Percentiles rank a stretch among this genome's conserved stretches.
These are phyloP conservation scores for Neuroterus valhalla DNA, from an alignment of 1,140 invertebrate genomes.

Conservation along the genomic window DNA sequence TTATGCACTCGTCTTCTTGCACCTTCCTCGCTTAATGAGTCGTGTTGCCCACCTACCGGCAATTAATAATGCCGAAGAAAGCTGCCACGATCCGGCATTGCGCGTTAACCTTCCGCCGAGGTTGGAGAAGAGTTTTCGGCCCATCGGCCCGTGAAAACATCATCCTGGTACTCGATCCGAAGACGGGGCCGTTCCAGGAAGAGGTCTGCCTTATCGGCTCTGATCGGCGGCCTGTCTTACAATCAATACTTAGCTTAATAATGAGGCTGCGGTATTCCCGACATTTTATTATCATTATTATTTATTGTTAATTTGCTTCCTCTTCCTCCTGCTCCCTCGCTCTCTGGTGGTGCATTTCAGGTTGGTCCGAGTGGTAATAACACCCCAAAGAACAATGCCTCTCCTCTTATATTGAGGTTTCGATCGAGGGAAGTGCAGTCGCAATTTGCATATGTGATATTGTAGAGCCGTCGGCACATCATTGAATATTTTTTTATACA, in stretches of 20 bases:
- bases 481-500: not conserved
- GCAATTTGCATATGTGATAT: slow-evolving; percentile 48
- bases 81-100: slow-evolving; percentile 37
- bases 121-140: slow-evolving; percentile 21
- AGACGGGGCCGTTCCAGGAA: slow-evolving; percentile 56
- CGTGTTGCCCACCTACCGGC: slow-evolving; percentile 58
- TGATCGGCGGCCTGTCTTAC: slow-evolving; percentile 52
- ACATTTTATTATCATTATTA: slow-evolving; percentile 65
- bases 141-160: not conserved
- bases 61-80: slow-evolving; percentile 66
- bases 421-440: slow-evolving; percentile 31
- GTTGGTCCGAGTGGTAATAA: slow-evolving; percentile 51
- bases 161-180: slow-evolving; percentile 34
- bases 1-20: not conserved
- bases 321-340: slow-evolving; percentile 25
- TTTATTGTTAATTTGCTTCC: slow-evolving; percentile 60
- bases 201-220: slow-evolving; percentile 53
- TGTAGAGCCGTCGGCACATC: slow-evolving; percentile 33
- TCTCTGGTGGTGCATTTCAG: too few relatives aligned
- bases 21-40: slow-evolving; percentile 43
- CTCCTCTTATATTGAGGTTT: slow-evolving; percentile 34
- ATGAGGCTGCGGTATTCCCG: slow-evolving; percentile 56
- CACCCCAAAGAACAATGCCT: slow-evolving; percentile 55
- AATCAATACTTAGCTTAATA: slow-evolving; percentile 65
- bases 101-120: slow-evolving; percentile 35